Conservation (phyloP, 2,888 invertebrate species). For the Brachylomia viminalis region DNA sequence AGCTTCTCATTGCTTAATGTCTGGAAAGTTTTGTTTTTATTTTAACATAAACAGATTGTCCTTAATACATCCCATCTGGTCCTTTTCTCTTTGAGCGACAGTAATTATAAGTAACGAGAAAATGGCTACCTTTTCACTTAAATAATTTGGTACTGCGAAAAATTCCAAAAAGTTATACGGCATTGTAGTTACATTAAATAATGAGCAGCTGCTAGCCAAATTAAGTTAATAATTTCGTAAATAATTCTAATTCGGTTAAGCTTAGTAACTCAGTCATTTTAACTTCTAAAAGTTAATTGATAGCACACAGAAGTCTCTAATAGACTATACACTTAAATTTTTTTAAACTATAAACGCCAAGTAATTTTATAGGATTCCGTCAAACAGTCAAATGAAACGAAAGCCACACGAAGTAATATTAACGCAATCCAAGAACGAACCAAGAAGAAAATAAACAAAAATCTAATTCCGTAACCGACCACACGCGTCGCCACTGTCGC, state of each 20-base stretch:
- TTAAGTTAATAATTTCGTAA: not conserved
- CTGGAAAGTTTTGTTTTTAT: not conserved
- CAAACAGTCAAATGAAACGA: not conserved
- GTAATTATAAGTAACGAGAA: not conserved
- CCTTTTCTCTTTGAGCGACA: not conserved
- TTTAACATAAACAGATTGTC: not conserved
- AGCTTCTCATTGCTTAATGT: not conserved
- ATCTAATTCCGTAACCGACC: conserved; percentile 63
- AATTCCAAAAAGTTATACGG: not conserved
- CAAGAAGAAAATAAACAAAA: conserved; percentile 36
- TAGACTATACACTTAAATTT: not conserved
- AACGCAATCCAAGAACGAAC: conserved; percentile 38
- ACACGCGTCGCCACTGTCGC: conserved; percentile 62
- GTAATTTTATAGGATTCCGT: not conserved
- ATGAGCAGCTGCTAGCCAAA: not conserved
- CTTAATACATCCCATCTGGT: not conserved
- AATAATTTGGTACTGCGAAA: not conserved
- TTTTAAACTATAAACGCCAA: not conserved
- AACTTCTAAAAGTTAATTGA: not conserved
- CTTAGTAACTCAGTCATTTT: not conserved
- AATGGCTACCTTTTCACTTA: not conserved
- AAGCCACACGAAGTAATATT: conserved; percentile 1
- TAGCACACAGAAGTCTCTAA: no score
- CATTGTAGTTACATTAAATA: not conserved
- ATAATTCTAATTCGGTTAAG: not conserved